These are phyloP conservation scores for Platichthys stellatus DNA, from an alignment of 2,113 vertebrate species.

Conservation along the genomic window DNA sequence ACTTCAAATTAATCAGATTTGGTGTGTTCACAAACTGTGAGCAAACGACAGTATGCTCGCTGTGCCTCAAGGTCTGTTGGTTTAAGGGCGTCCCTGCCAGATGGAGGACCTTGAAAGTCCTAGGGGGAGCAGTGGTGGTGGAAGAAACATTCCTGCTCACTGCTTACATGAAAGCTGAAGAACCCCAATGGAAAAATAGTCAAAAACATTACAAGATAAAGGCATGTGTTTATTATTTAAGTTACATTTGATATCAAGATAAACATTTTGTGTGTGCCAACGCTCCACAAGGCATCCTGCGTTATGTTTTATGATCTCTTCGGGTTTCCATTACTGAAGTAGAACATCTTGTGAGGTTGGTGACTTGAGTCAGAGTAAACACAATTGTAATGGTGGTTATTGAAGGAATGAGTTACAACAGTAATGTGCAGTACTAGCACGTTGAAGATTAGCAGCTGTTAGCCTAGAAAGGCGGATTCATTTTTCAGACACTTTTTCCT, in stretches of 20 bases:
- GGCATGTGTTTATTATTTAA: not conserved
- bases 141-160: constrained; percentile 13
- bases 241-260: not conserved
- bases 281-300: too few species aligned
- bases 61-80: constrained; percentile 34
- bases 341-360: too few species aligned
- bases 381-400: too few species aligned
- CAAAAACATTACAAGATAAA: not conserved
- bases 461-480: too few species aligned
- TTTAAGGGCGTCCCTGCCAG: constrained; percentile 29
- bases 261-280: not conserved
- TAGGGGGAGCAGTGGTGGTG: constrained; percentile 20
- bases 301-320: too few species aligned
- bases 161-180: constrained; percentile 22
- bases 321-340: too few species aligned
- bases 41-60: constrained; percentile 23
- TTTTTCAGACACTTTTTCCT: too few species aligned
- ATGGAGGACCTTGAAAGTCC: constrained; percentile 50
- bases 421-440: too few species aligned
- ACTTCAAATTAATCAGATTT: constrained; percentile 30
- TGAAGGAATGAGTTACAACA: too few species aligned
- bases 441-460: too few species aligned
- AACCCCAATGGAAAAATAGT: not conserved
- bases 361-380: too few species aligned
- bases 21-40: constrained; percentile 32